A percentile compares a stretch with the other conserved stretches of the same genome.
phyloP scores from a whole-genome alignment of 2,888 invertebrate species.

The Metellina segmentata region DNA sequence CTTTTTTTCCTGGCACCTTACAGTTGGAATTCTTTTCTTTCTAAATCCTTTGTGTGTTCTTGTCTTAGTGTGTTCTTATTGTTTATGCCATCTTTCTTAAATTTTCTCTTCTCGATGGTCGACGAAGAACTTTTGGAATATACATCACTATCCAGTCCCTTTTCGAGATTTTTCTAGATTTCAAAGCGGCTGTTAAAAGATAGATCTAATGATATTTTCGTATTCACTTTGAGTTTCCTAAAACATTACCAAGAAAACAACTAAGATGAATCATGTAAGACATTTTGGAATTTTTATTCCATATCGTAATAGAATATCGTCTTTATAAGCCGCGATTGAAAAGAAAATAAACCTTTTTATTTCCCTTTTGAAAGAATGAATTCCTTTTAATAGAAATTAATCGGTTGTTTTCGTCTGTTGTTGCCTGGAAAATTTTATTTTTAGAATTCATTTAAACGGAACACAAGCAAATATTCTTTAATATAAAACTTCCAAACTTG shows the following conservation, averaged over 20 bases:
- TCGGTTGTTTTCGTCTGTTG: neutral
- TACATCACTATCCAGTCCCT: neutral
- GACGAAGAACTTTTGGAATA: neutral
- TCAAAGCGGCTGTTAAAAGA: neutral
- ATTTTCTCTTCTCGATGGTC: neutral
- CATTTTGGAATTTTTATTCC: neutral
- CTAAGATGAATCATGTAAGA: neutral
- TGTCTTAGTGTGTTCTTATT: neutral
- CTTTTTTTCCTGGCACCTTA: neutral
- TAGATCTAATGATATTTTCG: neutral
- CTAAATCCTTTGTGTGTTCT: neutral
- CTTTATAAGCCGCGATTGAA: neutral
- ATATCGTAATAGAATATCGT: neutral
- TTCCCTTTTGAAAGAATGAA: neutral
- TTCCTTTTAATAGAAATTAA: neutral
- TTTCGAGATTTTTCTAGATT: neutral
- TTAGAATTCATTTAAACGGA: too few relatives aligned
- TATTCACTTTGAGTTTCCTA: neutral
- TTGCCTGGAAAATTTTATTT: too few relatives aligned
- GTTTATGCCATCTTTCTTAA: neutral
- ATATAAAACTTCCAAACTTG: too few relatives aligned
- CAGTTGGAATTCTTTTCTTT: slow-evolving; percentile 3
- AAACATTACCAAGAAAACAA: neutral
- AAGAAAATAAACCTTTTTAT: too few relatives aligned
- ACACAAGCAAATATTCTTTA: too few relatives aligned